Percentiles rank a stretch among this genome's conserved stretches.
These are phyloP conservation scores for Pinna nobilis DNA, from an alignment of 1,140 invertebrate species.

Conservation along the genomic window DNA sequence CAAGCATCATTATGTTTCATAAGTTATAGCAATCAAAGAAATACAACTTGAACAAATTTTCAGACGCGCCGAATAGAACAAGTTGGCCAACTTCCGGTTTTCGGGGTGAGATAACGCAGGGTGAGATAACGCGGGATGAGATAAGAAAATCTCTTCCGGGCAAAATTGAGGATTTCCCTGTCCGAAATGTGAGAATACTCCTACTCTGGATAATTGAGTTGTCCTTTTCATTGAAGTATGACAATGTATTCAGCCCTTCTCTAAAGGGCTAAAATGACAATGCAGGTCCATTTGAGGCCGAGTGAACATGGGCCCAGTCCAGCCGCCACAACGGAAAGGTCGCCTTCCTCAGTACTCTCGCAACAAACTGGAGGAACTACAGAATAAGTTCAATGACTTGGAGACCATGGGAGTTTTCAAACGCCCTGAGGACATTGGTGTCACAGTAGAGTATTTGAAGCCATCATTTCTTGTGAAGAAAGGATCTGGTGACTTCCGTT, in stretches of 20 bases:
- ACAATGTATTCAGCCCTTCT: conserved; percentile 27
- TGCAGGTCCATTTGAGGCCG: conserved; percentile 37
- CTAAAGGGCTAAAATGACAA: conserved; percentile 46
- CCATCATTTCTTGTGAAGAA: conserved; percentile 11
- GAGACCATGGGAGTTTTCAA: conserved; percentile 14
- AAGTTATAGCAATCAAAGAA: too few species aligned
- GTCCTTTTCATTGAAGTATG: too few species aligned
- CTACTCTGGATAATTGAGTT: too few species aligned
- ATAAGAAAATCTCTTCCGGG: too few species aligned
- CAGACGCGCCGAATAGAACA: too few species aligned
- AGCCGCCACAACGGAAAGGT: conserved; percentile 47
- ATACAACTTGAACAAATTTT: too few species aligned
- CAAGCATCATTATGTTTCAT: too few species aligned
- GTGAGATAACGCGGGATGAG: too few species aligned
- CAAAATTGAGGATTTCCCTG: too few species aligned
- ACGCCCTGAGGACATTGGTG: conserved; percentile 13
- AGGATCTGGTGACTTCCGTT: conserved; percentile 16
- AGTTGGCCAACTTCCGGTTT: too few species aligned
- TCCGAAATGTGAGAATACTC: too few species aligned
- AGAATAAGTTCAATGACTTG: conserved; percentile 48
- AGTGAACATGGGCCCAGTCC: conserved; percentile 48
- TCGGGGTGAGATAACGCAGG: too few species aligned
- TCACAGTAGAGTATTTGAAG: conserved; percentile 34
- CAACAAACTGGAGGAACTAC: conserved; percentile 33
- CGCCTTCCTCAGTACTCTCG: conserved; percentile 46